A percentile compares a stretch with the other conserved stretches of the same genome.
These are phyloP conservation scores for Tamias sibiricus DNA, from an alignment of 2,113 vertebrate genomes.

Conservation along the genomic window DNA sequence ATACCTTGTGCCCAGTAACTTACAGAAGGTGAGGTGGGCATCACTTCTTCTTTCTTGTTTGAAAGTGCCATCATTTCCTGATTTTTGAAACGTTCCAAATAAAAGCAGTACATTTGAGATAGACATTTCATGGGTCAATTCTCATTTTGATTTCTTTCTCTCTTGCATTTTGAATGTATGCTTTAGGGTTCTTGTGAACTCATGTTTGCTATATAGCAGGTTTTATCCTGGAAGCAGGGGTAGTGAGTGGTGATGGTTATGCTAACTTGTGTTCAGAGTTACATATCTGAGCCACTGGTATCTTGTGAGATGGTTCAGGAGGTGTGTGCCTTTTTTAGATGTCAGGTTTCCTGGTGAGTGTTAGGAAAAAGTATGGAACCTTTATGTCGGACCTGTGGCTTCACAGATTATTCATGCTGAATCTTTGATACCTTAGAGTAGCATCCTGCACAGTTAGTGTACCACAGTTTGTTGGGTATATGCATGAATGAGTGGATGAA, in stretches of 20 bases:
- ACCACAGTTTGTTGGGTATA: accelerated
- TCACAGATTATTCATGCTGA: not conserved
- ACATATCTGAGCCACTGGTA: not conserved
- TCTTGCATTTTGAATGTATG: not conserved
- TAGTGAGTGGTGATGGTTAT: accelerated
- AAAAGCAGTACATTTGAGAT: not conserved
- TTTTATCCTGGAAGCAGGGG: not conserved
- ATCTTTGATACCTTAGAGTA: no score
- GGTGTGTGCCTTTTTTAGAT: not conserved
- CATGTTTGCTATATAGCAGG: no score
- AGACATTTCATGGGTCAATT: not conserved
- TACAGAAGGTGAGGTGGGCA: not conserved
- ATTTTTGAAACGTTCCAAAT: not conserved
- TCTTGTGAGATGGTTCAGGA: not conserved
- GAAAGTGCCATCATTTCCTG: not conserved
- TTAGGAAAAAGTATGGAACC: not conserved
- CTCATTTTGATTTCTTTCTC: not conserved
- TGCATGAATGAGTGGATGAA: accelerated
- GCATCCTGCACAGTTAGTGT: no score
- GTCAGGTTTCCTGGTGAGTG: not conserved
- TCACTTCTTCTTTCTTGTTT: not conserved
- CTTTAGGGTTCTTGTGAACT: not conserved
- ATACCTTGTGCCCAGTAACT: not conserved
- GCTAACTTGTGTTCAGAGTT: not conserved
- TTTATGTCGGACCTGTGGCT: not conserved